phyloP scores from a whole-genome alignment of 2,888 invertebrate species.

The Melikaiella ostensackeni region DNA sequence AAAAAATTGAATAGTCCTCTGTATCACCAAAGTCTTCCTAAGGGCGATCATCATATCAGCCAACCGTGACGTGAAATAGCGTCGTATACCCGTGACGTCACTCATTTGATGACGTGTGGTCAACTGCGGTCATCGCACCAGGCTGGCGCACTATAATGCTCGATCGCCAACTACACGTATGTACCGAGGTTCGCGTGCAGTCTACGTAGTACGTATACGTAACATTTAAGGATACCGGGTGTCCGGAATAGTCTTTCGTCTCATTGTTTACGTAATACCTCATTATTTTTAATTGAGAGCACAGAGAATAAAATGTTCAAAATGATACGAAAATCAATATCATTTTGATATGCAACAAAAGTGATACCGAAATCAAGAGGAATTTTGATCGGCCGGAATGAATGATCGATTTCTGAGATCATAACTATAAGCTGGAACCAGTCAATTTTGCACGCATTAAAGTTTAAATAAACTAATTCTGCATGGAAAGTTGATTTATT shows the following conservation, averaged over 20 bases:
- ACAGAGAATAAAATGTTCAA: no score
- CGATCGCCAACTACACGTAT: slow-evolving; percentile 51
- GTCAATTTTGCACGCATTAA: no score
- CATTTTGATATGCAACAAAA: no score
- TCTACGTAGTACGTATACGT: slow-evolving; percentile 6
- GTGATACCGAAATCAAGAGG: no score
- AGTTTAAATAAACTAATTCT: no score
- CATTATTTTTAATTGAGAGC: background rate
- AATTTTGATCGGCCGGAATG: no score
- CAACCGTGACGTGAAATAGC: slow-evolving; percentile 60
- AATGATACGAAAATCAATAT: no score
- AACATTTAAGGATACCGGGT: slow-evolving; percentile 59
- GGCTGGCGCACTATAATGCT: slow-evolving; percentile 66
- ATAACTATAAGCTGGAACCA: no score
- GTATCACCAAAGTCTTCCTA: slow-evolving; percentile 52
- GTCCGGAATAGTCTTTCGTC: slow-evolving; percentile 42
- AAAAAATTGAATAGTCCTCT: slow-evolving; percentile 49
- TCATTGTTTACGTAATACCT: slow-evolving; percentile 14
- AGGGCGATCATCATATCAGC: slow-evolving; percentile 49
- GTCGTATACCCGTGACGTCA: slow-evolving; percentile 71
- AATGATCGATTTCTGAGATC: no score
- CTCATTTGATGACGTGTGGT: slow-evolving; percentile 77
- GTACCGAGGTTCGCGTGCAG: slow-evolving; percentile 15
- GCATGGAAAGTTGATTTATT: no score
- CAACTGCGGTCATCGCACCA: slow-evolving; percentile 77